These are phyloP conservation scores for Chaenodraco wilsoni DNA, from an alignment of 2,797 vertebrate genomes.

Conservation along the genomic window DNA sequence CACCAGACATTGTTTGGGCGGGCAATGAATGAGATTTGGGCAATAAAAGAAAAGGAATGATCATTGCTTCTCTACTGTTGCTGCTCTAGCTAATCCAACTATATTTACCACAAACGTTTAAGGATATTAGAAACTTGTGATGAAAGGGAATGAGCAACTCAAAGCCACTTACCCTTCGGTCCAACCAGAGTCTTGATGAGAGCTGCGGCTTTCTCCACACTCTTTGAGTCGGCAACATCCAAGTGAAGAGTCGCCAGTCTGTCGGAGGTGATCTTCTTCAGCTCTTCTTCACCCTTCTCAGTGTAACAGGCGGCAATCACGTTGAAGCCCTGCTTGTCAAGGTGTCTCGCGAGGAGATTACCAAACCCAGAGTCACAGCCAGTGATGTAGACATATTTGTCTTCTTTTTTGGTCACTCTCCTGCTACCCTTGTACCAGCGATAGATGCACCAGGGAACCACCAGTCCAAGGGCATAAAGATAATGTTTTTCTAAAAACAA, in stretches of 20 bases:
- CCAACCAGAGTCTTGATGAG: conserved; percentile 72
- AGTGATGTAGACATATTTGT: conserved; percentile 84
- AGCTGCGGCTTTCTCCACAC: conserved; percentile 65
- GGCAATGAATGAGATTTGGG: too few species aligned
- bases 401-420: conserved; percentile 69
- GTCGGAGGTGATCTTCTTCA: conserved; percentile 76
- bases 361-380: conserved; percentile 84
- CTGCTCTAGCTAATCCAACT: too few species aligned
- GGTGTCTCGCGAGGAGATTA: conserved; percentile 73
- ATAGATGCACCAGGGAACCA: conserved; percentile 69
- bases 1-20: too few species aligned
- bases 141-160: background rate
- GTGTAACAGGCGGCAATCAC: conserved; percentile 82
- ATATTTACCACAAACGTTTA: too few species aligned
- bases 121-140: background rate
- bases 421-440: conserved; percentile 76
- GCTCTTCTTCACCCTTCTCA: conserved; percentile 79
- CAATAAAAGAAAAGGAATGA: too few species aligned
- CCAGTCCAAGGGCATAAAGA: conserved; percentile 60
- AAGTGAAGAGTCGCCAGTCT: conserved; percentile 70
- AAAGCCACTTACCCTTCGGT: conserved; percentile 65
- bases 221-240: conserved; percentile 74
- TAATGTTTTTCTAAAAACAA: conserved; percentile 66
- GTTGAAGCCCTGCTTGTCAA: conserved; percentile 78
- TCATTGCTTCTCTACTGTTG: too few species aligned